These are phyloP conservation scores for Propithecus deckenii DNA, from an alignment of 2,797 vertebrate species.

Conservation along the genomic window DNA sequence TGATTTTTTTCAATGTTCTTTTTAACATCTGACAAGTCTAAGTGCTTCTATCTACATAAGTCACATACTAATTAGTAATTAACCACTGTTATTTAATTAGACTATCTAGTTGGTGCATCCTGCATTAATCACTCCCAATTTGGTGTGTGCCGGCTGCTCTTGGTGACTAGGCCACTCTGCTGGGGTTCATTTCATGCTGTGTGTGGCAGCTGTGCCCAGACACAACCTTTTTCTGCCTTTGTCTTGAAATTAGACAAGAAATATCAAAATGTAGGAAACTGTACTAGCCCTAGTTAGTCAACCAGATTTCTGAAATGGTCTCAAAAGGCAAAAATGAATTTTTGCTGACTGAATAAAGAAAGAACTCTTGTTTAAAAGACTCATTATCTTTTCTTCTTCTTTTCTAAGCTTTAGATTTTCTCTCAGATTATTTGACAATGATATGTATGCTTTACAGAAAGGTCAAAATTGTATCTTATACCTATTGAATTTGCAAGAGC, in stretches of 20 bases:
- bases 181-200: conserved; percentile 80
- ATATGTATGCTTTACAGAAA: conserved; percentile 11
- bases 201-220: conserved; percentile 79
- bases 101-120: conserved; percentile 84
- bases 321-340: conserved; percentile 24
- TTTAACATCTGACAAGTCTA: conserved; percentile 81
- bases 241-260: conserved; percentile 66
- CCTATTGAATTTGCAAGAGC: neutral
- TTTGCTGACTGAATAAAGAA: neutral
- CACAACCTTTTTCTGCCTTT: conserved; percentile 65
- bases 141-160: conserved; percentile 78
- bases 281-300: conserved; percentile 60
- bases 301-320: conserved; percentile 77
- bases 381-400: neutral
- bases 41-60: conserved; percentile 88
- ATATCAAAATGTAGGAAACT: conserved; percentile 49
- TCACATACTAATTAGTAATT: conserved; percentile 92
- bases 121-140: conserved; percentile 92
- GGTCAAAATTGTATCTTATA: neutral
- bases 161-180: conserved; percentile 69
- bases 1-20: conserved; percentile 66
- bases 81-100: conserved; percentile 94
- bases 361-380: neutral
- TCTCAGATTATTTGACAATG: neutral
- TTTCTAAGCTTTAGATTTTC: conserved; percentile 23